Conservation (phyloP, 2,113 vertebrate genomes). For the Limnothrissa miodon region DNA sequence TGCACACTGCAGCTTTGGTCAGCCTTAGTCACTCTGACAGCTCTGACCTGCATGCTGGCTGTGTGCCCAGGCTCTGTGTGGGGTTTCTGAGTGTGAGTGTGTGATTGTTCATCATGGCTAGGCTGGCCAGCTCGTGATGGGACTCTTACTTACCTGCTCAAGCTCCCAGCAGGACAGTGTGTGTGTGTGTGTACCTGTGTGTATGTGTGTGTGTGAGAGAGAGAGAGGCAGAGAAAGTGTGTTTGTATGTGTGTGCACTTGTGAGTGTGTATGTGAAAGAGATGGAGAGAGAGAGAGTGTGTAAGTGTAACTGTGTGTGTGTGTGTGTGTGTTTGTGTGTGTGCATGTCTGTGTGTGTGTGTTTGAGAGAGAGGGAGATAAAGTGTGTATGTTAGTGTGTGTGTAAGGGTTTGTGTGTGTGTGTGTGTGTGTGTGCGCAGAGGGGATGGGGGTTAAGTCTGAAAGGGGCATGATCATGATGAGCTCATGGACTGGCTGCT, state of each 20-base stretch:
- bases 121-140: conserved; percentile 7
- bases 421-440: too few relatives aligned
- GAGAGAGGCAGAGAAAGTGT: too few relatives aligned
- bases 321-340: background rate
- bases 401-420: background rate
- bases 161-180: background rate
- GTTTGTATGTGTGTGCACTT: too few relatives aligned
- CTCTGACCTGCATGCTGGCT: background rate
- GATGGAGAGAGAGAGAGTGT: too few relatives aligned
- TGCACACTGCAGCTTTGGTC: background rate
- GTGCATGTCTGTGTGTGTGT: background rate
- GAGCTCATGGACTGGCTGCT: background rate
- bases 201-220: background rate
- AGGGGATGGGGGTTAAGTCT: background rate
- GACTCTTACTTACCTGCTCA: background rate
- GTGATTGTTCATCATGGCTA: conserved; percentile 1
- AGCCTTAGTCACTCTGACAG: background rate
- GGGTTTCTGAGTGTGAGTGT: background rate
- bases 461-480: too few relatives aligned
- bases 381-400: conserved; percentile 11
- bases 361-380: too few relatives aligned
- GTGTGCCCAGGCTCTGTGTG: background rate
- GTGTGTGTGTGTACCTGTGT: background rate
- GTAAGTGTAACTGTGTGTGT: background rate
- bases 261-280: conserved; percentile 3